These are phyloP conservation scores for Porites lobata DNA, from an alignment of 92 coral and sea anemone species.

Conservation along the genomic window DNA sequence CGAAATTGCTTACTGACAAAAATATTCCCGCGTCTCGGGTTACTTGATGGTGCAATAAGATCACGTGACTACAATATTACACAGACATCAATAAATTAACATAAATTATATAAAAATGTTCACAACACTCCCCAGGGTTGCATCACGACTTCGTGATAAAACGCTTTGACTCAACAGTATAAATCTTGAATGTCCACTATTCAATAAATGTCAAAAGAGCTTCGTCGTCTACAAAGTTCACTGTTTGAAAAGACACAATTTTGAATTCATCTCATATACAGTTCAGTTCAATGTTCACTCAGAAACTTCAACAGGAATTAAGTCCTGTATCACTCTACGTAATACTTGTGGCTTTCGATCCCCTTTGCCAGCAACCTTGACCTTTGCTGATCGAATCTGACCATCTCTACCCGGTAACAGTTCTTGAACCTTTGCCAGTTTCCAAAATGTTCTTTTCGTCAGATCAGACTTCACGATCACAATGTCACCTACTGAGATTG, in stretches of 20 bases:
- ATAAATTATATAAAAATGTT: neutral
- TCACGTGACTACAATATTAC: neutral
- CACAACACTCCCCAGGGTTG: conserved; percentile 14
- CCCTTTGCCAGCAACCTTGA: conserved; percentile 26
- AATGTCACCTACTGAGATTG: no score
- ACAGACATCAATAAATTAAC: neutral
- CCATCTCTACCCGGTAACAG: conserved; percentile 30
- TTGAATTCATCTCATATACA: neutral
- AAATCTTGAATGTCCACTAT: neutral
- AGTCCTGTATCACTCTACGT: conserved; percentile 32
- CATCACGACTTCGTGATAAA: conserved; percentile 8
- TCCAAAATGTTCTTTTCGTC: conserved; percentile 30
- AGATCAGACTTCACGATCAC: no score
- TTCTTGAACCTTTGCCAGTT: conserved; percentile 40
- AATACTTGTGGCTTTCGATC: conserved; percentile 31
- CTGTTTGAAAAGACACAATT: no score
- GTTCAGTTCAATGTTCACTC: neutral
- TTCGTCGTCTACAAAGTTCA: no score
- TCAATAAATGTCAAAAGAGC: neutral
- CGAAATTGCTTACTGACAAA: neutral
- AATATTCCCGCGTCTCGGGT: neutral
- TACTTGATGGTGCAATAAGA: neutral
- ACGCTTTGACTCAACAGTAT: neutral
- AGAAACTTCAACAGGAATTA: conserved; percentile 44
- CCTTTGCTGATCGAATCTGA: conserved; percentile 39